phyloP scores from a whole-genome alignment of 2,113 vertebrate species.

The Dasypus novemcinctus region DNA sequence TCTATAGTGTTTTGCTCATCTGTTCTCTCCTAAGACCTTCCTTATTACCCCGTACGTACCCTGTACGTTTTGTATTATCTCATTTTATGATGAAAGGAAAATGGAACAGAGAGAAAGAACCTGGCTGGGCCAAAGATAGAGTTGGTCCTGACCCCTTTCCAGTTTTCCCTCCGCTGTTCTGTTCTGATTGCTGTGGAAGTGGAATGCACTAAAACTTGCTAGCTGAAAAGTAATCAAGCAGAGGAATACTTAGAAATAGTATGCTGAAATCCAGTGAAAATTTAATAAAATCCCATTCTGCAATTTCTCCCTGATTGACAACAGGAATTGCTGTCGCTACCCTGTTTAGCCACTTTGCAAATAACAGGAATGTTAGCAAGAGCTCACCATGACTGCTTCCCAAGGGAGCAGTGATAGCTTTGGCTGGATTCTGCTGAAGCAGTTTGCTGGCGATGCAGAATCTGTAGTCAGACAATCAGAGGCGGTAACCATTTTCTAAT shows the following conservation, averaged over 20 bases:
- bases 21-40: not conserved
- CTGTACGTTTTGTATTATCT: not conserved
- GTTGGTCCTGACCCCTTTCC: not conserved
- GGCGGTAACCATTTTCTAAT: slow-evolving; percentile 55
- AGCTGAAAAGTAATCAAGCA: not conserved
- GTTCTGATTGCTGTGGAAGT: not conserved
- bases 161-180: not conserved
- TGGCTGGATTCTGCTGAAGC: slow-evolving; percentile 7
- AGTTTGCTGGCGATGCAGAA: slow-evolving; percentile 10
- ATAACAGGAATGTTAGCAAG: not conserved
- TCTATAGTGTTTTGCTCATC: not conserved
- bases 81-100: not conserved
- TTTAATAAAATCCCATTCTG: not conserved
- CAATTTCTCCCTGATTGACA: not conserved
- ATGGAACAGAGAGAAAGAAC: not conserved
- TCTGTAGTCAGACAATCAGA: slow-evolving; percentile 20
- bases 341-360: not conserved
- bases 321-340: not conserved
- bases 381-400: not conserved
- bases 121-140: not conserved
- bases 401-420: not conserved
- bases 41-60: not conserved
- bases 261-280: slow-evolving; percentile 50
- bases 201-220: not conserved
- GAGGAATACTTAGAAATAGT: not conserved